Conservation (phyloP, 64 coral and sea anemone species). For the Montipora efflorescens region DNA sequence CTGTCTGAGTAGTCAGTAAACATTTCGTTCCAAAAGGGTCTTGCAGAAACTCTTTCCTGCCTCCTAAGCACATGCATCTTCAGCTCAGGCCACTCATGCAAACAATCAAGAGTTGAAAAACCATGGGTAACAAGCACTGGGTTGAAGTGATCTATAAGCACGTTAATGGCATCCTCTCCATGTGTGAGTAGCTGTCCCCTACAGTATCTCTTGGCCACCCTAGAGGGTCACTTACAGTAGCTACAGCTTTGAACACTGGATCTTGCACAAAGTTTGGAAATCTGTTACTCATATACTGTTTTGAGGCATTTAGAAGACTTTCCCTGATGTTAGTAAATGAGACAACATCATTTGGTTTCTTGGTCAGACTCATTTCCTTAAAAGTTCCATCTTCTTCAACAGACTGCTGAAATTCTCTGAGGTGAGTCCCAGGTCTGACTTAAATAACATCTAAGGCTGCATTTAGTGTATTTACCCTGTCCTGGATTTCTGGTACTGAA, state of each 20-base stretch:
- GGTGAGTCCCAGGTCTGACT: conserved; percentile 42
- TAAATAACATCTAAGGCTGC: conserved; percentile 39
- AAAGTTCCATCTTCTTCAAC: conserved; percentile 60
- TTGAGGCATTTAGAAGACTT: conserved; percentile 56
- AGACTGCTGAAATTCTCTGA: conserved; percentile 62
- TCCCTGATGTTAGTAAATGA: conserved; percentile 57
- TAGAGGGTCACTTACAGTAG: conserved; percentile 57
- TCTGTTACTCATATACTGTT: conserved; percentile 27
- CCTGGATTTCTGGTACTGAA: conserved; percentile 59
- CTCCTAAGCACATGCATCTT: conserved; percentile 27
- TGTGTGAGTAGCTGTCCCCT: conserved; percentile 58
- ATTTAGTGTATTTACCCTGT: conserved; percentile 64
- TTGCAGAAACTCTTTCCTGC: conserved; percentile 4
- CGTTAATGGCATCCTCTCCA: conserved; percentile 51
- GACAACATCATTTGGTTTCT: conserved; percentile 41
- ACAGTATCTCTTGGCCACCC: conserved; percentile 56
- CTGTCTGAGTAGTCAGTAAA: conserved; percentile 50
- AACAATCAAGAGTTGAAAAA: conserved; percentile 59
- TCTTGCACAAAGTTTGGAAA: conserved; percentile 58
- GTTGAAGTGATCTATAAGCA: conserved; percentile 62
- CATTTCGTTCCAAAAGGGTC: conserved; percentile 29
- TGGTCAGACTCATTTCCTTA: conserved; percentile 57
- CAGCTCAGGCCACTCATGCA: conserved; percentile 54
- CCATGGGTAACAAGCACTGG: conserved; percentile 56
- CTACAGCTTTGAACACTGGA: conserved; percentile 64